A percentile compares a stretch with the other conserved stretches of the same genome.
Conservation (phyloP, 1,140 invertebrate genomes). For the Xylocopa sonorina region DNA sequence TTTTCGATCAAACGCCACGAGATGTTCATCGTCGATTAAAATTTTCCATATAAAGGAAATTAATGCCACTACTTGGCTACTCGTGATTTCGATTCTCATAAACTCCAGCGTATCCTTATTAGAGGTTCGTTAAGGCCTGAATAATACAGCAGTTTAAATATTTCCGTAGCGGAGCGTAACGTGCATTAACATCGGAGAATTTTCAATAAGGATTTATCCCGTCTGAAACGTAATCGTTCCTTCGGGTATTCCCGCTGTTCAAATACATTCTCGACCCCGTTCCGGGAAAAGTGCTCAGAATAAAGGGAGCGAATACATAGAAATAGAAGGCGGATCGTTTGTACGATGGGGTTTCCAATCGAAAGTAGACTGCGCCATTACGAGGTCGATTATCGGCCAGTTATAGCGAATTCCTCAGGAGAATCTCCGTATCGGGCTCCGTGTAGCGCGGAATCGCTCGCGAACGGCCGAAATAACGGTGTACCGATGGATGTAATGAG, state of each 20-base stretch:
- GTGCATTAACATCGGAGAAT: constrained; percentile 10
- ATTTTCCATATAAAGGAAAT: too few relatives aligned
- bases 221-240: constrained; percentile 55
- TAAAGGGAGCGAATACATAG: constrained; percentile 50
- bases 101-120: neutral
- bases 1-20: too few relatives aligned
- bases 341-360: constrained; percentile 52
- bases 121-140: neutral
- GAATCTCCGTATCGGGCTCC: neutral
- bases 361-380: constrained; percentile 53
- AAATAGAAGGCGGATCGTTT: constrained; percentile 63
- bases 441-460: constrained; percentile 2
- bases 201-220: constrained; percentile 29
- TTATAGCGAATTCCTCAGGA: constrained; percentile 64
- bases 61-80: too few relatives aligned
- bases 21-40: too few relatives aligned
- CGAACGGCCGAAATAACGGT: constrained; percentile 65
- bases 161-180: neutral
- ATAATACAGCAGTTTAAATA: neutral
- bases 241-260: constrained; percentile 59
- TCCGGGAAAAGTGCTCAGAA: constrained; percentile 16
- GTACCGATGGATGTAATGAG: constrained; percentile 67
- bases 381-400: constrained; percentile 66
- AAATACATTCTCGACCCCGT: constrained; percentile 49
- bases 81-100: too few relatives aligned